Base-by-base conservation (phyloP, 2,888 invertebrate species). In the Pollenia angustigena region DNA sequence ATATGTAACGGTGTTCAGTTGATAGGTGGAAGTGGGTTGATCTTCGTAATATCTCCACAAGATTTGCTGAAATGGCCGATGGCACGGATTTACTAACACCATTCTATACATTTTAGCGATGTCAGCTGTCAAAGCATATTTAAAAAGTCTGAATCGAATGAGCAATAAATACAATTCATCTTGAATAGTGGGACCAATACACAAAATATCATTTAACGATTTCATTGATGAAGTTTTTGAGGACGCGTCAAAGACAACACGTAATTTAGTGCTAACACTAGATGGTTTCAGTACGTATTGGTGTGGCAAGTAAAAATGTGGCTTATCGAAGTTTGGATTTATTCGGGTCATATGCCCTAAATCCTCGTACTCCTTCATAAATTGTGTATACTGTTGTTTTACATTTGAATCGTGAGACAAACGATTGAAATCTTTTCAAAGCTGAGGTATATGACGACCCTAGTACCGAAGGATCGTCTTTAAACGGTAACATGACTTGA, bases 71-170 rank as follows among this genome's bases (percentile, higher is more conserved):
- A 66, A 88, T 11, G 40, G 52, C 6, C 87, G 81, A 62, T 88
- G 84, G 12, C 32, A 16, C 42, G 56, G 66, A 58, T 86, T 54
- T 8, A 88, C 42, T 9, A 84, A 12, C n/a, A 88, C 81, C 62
- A 87, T 87, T 10, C 88, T 23, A 58, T 88, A 88, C 89, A 87
- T 88, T 48, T 89, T 88, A 1, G 66, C 60, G 10, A 88, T 87
- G 52, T 87, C 89, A 9, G 84, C 87, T n/a, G 87, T 84, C 11
- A 85, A 14, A 11, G 69, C 85, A 42, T 75, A 86, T 23, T 81
- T 78, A 75, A 23, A 23, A 3, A 23, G 23, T 23, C 72, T 44
- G 7, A 88, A 8, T 18, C 79, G 85, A 71, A 88, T 14, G 85
- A 14, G 62, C 44, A 87, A 56, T 10, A 81, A 11, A 42, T 83